Base-by-base conservation (phyloP, 2,113 vertebrate genomes). In the Cebidichthys violaceus region DNA sequence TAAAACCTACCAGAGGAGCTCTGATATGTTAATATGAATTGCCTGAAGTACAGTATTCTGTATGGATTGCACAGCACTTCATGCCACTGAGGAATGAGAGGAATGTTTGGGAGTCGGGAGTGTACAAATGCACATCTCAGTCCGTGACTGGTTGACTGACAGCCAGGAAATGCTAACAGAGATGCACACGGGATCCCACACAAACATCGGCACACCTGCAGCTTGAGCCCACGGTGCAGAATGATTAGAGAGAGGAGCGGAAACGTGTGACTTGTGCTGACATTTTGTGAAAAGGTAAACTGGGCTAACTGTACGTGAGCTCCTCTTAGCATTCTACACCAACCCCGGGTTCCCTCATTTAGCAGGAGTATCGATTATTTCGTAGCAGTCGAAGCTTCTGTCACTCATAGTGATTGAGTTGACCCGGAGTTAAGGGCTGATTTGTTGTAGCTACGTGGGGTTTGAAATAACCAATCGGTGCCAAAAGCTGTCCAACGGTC, bases 381-480 rank as follows among this genome's bases (percentile, higher is more conserved):
- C 41, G 68, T 20, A 37, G 67, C 18, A 13, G 55, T 35, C 9
- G 24, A 62, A 15, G 4, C 55, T 20, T 50, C 4, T 50, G 82
- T 75, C 88, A 85, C 78, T 88, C 86, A 84, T 9, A 0, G 54
- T 80, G 82, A 89, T 82, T 75, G 79, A 85, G 70, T 78, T 81
- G 83, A 85, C 77, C 72, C 9, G 29, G 52, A 66, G 72, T 65
- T 81, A 15, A 64, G 68, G 75, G 65, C 73, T 84, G 76, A 85
- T 81, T 81, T 70, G 69, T 80, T 54, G 77, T 4, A 20, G 81
- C 74, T 27, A 68, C 83, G 86, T 37, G 31, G 9, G 24, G 17
- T 47, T 75, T 55, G 50, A 74, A 75, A 70, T 75, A 83, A 75
- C 71, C 77, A 84, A 55, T 80, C 31, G 18, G 35, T n/a, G 41